Conservation (phyloP, 2,797 vertebrate species). For the Hipposideros larvatus region DNA sequence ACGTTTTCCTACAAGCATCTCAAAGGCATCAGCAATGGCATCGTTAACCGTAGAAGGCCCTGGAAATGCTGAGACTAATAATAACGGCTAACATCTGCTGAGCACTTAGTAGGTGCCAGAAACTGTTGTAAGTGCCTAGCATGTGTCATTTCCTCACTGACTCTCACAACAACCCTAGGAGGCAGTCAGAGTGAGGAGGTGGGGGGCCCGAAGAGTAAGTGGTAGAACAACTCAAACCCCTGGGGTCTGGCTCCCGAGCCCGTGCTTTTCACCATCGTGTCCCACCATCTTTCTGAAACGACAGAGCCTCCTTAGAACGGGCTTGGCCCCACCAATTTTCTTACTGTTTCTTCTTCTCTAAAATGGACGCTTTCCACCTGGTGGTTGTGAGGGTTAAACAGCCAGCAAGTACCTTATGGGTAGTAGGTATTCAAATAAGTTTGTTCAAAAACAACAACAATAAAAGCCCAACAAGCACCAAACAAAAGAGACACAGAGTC, state of each 20-base stretch:
- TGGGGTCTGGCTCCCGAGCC: fast-evolving
- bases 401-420: not conserved
- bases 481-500: not conserved
- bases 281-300: not conserved
- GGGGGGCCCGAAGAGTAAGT: not conserved
- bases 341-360: not conserved
- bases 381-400: not conserved
- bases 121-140: not conserved
- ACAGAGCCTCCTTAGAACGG: not conserved
- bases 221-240: not conserved
- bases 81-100: not conserved
- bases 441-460: not conserved
- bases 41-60: not conserved
- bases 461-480: not conserved
- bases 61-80: not conserved
- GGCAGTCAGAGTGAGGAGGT: not conserved
- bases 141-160: too few species aligned
- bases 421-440: not conserved
- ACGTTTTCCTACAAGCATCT: not conserved
- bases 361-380: not conserved
- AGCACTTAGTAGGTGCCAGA: not conserved
- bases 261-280: not conserved
- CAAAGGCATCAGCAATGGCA: not conserved
- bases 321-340: too few species aligned
- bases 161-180: not conserved